A percentile compares a stretch with the other conserved stretches of the same genome.
phyloP scores from a whole-genome alignment of 1,140 invertebrate species.

The Hylaeus volcanicus region DNA sequence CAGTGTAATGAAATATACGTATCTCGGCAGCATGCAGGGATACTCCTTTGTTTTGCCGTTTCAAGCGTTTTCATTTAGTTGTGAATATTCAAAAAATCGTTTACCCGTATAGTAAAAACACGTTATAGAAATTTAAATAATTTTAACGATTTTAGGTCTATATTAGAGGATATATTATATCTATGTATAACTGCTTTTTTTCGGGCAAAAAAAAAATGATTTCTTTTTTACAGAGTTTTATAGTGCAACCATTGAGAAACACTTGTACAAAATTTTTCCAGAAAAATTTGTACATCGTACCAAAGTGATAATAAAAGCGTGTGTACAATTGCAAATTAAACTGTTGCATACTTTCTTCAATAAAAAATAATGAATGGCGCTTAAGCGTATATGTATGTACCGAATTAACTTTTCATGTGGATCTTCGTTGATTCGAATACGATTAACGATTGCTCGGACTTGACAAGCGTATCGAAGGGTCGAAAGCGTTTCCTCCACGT shows the following conservation, averaged over 20 bases:
- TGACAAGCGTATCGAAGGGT: conserved; percentile 93
- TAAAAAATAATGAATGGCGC: too few relatives aligned
- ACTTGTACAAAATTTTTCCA: too few relatives aligned
- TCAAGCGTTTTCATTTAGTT: neutral
- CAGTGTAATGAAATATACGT: neutral
- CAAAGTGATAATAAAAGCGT: too few relatives aligned
- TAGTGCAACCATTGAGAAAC: too few relatives aligned
- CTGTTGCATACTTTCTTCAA: too few relatives aligned
- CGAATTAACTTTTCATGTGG: conserved; percentile 85
- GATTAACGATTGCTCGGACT: conserved; percentile 93
- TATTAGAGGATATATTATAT: too few relatives aligned
- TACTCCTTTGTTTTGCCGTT: neutral
- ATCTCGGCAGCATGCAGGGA: neutral
- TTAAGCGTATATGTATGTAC: conserved; percentile 56
- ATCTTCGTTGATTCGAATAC: conserved; percentile 89
- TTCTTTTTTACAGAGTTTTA: too few relatives aligned
- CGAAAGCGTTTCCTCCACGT: conserved; percentile 91
- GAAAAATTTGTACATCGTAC: too few relatives aligned
- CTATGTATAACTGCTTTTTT: too few relatives aligned
- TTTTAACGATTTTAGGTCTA: neutral
- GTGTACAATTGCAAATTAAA: too few relatives aligned
- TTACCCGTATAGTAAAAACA: neutral
- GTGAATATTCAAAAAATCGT: neutral
- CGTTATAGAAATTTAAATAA: too few relatives aligned
- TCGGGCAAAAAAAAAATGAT: too few relatives aligned